A percentile compares a stretch with the other conserved stretches of the same genome.
These are phyloP conservation scores for Acropternis orthonyx DNA, from an alignment of 2,797 vertebrate species.

Conservation along the genomic window DNA sequence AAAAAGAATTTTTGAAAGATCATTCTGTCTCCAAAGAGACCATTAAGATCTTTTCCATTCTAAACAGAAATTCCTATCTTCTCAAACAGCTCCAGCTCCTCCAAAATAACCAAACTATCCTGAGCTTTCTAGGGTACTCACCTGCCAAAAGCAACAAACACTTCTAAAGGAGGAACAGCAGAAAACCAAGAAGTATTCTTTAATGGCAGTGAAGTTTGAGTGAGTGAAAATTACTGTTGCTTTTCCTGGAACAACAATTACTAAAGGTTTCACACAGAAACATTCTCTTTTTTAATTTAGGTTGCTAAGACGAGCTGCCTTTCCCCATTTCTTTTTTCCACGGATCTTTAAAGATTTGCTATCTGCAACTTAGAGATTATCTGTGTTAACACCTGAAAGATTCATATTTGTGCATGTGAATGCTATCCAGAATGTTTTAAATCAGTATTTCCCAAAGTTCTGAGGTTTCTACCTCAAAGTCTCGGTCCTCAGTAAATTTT, in stretches of 20 bases:
- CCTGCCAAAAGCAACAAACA: slow-evolving; percentile 48
- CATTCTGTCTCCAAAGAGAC: slow-evolving; percentile 41
- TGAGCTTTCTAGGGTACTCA: background rate
- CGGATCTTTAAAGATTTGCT: background rate
- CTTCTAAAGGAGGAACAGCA: background rate
- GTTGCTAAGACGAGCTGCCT: background rate
- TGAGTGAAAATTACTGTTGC: background rate
- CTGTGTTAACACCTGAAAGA: background rate
- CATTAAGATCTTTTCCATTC: slow-evolving; percentile 32
- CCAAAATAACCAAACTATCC: slow-evolving; percentile 57
- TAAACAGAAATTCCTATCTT: slow-evolving; percentile 36
- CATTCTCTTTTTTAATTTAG: background rate
- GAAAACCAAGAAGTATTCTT: background rate
- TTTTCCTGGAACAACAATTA: background rate
- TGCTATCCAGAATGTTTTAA: background rate
- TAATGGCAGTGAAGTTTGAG: background rate
- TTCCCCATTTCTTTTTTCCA: background rate
- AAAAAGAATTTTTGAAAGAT: slow-evolving; percentile 2
- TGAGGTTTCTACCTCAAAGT: background rate
- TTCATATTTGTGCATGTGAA: background rate
- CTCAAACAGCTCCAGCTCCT: slow-evolving; percentile 12
- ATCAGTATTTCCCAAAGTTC: background rate
- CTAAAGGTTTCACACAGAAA: background rate
- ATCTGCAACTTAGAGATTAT: background rate
- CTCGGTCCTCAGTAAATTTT: background rate